These are phyloP conservation scores for Penaeus vannamei DNA, from an alignment of 1,140 invertebrate species.

Conservation along the genomic window DNA sequence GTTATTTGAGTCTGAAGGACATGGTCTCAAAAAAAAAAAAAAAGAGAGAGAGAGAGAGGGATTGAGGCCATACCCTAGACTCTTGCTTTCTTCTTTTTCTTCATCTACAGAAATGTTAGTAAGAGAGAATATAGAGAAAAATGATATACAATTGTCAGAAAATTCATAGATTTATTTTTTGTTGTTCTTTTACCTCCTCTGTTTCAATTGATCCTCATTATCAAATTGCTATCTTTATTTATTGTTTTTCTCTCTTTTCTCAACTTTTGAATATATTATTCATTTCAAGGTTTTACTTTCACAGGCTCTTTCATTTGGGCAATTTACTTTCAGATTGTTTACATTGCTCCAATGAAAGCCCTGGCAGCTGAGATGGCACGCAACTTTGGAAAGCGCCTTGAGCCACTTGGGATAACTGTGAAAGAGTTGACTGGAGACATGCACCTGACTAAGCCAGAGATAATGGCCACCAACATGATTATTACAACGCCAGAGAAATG, in stretches of 20 bases:
- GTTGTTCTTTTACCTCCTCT: no score
- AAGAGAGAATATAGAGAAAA: no score
- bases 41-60: no score
- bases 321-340: constrained; percentile 84
- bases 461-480: constrained; percentile 96
- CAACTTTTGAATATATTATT: constrained; percentile 29
- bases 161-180: no score
- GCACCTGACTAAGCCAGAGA: constrained; percentile 95
- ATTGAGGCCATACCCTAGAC: neutral
- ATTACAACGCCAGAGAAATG: constrained; percentile 99
- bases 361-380: constrained; percentile 97
- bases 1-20: no score
- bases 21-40: neutral
- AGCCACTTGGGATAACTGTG: constrained; percentile 85
- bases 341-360: constrained; percentile 99
- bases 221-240: no score
- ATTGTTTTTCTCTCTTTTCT: no score
- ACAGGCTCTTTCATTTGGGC: no score
- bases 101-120: no score
- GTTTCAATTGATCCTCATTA: no score
- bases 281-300: neutral
- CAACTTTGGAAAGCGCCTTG: constrained; percentile 89
- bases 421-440: constrained; percentile 98
- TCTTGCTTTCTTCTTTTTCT: no score
- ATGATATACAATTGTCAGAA: no score